A percentile compares a stretch with the other conserved stretches of the same genome.
Conservation (phyloP, 2,113 vertebrate species). For the Platichthys flesus region DNA sequence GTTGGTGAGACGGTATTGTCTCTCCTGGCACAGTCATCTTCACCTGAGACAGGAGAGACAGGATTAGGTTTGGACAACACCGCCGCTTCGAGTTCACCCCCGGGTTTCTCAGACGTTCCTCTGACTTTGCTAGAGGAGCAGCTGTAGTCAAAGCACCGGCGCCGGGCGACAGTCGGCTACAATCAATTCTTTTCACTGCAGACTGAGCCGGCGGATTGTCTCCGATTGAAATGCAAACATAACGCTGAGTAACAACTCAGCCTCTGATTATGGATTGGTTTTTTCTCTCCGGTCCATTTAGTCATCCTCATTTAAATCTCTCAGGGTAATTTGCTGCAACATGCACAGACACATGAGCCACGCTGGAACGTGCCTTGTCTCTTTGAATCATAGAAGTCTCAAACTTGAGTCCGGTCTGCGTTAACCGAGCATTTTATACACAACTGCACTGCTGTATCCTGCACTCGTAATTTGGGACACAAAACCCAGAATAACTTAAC, state of each 20-base stretch:
- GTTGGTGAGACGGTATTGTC: conserved; percentile 6
- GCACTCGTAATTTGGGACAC: conserved; percentile 40
- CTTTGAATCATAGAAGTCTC: conserved; percentile 27
- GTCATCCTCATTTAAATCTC: conserved; percentile 29
- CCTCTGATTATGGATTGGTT: conserved; percentile 35
- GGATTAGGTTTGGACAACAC: conserved; percentile 51
- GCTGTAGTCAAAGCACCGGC: conserved; percentile 26
- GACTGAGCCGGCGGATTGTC: not conserved
- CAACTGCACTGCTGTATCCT: not conserved
- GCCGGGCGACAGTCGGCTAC: conserved; percentile 18
- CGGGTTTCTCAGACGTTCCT: conserved; percentile 21
- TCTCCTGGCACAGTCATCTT: not conserved
- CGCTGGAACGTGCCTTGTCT: not conserved
- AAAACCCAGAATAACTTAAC: conserved; percentile 52
- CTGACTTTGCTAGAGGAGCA: conserved; percentile 39
- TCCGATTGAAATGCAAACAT: not conserved
- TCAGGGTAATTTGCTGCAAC: conserved; percentile 45
- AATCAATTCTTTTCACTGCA: conserved; percentile 25
- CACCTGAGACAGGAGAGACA: conserved; percentile 22
- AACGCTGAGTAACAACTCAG: conserved; percentile 10
- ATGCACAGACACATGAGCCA: conserved; percentile 1
- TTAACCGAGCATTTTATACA: conserved; percentile 29
- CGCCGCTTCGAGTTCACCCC: conserved; percentile 37
- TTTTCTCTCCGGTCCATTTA: conserved; percentile 14
- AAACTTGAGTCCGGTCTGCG: conserved; percentile 28